Conservation (phyloP, 2,888 invertebrate genomes). For the Tholera decimalis region DNA sequence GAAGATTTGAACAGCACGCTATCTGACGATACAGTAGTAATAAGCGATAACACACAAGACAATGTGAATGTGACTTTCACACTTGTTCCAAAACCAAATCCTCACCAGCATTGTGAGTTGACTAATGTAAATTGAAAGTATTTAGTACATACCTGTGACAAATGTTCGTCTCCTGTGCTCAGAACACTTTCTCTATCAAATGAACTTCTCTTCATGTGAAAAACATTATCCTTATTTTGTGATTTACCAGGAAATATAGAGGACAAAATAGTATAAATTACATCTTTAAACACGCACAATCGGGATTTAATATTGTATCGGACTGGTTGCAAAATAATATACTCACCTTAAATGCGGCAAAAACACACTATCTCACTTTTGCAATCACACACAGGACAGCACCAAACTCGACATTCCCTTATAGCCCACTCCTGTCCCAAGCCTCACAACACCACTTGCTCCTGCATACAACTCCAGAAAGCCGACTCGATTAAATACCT, state of each 20-base stretch:
- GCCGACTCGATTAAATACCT: no score
- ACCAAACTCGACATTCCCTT: no score
- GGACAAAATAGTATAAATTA: no score
- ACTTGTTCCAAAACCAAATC: slow-evolving; percentile 17
- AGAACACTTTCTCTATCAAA: slow-evolving; percentile 18
- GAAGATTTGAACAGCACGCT: slow-evolving; percentile 19
- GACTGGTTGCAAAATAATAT: no score
- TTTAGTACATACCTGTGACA: slow-evolving; percentile 20
- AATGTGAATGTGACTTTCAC: slow-evolving; percentile 21
- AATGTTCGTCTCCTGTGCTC: slow-evolving; percentile 12
- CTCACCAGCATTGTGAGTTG: slow-evolving; percentile 13
- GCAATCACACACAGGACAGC: no score
- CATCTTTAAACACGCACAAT: no score
- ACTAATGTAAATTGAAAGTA: slow-evolving; percentile 18
- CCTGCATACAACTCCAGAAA: no score
- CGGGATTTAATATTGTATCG: no score
- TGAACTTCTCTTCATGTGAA: slow-evolving; percentile 13
- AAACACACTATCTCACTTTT: no score
- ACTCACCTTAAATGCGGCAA: no score
- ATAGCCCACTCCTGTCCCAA: no score
- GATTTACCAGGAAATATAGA: slow-evolving; percentile 12
- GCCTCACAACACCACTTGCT: no score
- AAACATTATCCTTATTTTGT: slow-evolving; percentile 16
- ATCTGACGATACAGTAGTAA: slow-evolving; percentile 18
- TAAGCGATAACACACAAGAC: slow-evolving; percentile 18